These are phyloP conservation scores for Hyles lineata DNA, from an alignment of 2,888 invertebrate species.

Conservation along the genomic window DNA sequence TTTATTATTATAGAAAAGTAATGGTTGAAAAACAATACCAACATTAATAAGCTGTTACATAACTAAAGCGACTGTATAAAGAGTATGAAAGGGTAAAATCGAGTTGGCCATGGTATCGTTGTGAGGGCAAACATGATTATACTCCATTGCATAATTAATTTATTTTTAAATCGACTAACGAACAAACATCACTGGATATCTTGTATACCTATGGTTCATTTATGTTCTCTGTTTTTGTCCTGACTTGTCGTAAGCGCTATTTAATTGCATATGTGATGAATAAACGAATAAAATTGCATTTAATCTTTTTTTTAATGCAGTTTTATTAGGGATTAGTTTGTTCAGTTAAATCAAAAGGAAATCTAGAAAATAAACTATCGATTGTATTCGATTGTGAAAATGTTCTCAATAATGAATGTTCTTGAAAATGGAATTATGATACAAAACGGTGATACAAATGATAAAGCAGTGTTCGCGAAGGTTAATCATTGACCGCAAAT, in stretches of 20 bases:
- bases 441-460: neutral
- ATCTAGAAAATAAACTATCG: neutral
- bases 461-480: neutral
- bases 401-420: neutral
- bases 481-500: neutral
- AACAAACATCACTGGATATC: neutral
- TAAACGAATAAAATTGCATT: no score
- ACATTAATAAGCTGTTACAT: neutral
- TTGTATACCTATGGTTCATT: no score
- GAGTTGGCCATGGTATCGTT: slow-evolving; percentile 10
- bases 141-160: slow-evolving; percentile 32
- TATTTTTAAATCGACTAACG: slow-evolving; percentile 15
- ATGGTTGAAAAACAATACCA: neutral
- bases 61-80: neutral
- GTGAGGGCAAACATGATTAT: slow-evolving; percentile 29
- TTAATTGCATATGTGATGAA: no score
- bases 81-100: slow-evolving; percentile 11
- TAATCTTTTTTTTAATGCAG: no score
- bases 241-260: no score
- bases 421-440: neutral
- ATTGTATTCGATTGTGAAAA: no score
- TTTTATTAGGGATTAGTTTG: no score
- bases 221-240: no score
- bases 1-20: no score
- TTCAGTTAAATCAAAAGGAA: no score